Evolutionary conservation across 2,797 vertebrate genomes (phyloP), one percentile per base, ranked within the genome.

Genomic region (Antennarius maculatus): DNA sequence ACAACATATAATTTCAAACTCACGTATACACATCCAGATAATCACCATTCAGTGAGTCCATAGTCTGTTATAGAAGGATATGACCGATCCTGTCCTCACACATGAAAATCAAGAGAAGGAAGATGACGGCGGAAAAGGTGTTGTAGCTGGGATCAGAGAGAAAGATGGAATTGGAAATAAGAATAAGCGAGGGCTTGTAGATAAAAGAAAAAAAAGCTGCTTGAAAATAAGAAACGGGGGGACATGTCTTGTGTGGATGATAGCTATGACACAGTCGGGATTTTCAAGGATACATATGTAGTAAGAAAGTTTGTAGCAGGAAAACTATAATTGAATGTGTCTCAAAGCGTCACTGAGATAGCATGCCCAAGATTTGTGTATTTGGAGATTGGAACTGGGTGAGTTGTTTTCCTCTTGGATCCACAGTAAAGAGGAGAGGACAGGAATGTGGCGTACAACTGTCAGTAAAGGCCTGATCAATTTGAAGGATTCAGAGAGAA

Each of bases 241-340:
- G 48, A 18, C 1, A 5, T 27, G 12, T 13, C 18, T 50, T 7
- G 18, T 23, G 1, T 17, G 48, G 48, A 50, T 50, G 48, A 27
- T 50, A 27, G 17, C 17, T 50, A 18, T 2, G 12, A 16, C 7
- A 27, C 34, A 18, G 9, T 12, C 15, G 12, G 34, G 11, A 23
- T 18, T 41, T 39, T 54, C n/a, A 34, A 41, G 49, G 28, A 29
- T 8, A 4, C 15, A 27, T 27, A 34, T 34, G 5, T n/a, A 34
- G 51, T n/a, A 31, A 12, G 51, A 53, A 37, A 8, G n/a, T 31
- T 31, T 23, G n/a, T 2, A 54, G 31, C 2, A 17, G 31, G 34
- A 54, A 41, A 31, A 39, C 37, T 54, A 54, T 54, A 14, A 41
- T 54, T 52, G 34, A 54, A 23, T 41, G 17, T 54, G 34, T 54